Percentiles rank a stretch among this genome's conserved stretches.
phyloP scores from a whole-genome alignment of 2,888 invertebrate species.

The Ormyrus thymus region DNA sequence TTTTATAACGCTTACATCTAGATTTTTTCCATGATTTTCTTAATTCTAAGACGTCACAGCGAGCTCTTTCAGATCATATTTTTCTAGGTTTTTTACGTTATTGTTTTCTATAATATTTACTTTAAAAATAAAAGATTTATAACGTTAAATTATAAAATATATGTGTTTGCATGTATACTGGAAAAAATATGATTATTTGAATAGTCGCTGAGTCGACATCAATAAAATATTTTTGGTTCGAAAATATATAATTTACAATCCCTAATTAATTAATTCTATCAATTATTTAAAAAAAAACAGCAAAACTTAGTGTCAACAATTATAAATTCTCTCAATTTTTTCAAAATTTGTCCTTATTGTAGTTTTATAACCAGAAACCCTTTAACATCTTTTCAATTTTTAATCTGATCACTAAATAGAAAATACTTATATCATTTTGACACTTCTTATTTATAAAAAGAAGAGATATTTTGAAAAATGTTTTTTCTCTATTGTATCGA shows the following conservation, averaged over 20 bases:
- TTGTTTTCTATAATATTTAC: background rate
- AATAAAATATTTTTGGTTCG: slow-evolving; percentile 21
- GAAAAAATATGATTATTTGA: slow-evolving; percentile 42
- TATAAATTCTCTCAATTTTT: background rate
- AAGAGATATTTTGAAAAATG: slow-evolving; percentile 22
- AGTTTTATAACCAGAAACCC: slow-evolving; percentile 32
- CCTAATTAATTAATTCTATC: background rate
- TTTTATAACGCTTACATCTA: slow-evolving; percentile 53
- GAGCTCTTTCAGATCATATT: slow-evolving; percentile 24
- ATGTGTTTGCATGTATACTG: slow-evolving; percentile 7
- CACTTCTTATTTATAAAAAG: slow-evolving; percentile 43
- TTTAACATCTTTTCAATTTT: slow-evolving; percentile 29
- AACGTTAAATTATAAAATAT: slow-evolving; percentile 28
- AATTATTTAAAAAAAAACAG: slow-evolving; percentile 4
- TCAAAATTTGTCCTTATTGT: background rate
- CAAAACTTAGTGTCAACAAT: background rate
- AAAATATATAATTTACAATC: slow-evolving; percentile 6
- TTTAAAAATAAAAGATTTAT: slow-evolving; percentile 32
- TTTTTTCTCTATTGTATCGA: slow-evolving; percentile 24
- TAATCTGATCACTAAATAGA: slow-evolving; percentile 35
- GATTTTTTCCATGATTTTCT: slow-evolving; percentile 29
- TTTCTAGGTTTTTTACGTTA: slow-evolving; percentile 27
- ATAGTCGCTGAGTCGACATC: slow-evolving; percentile 19
- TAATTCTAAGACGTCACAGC: slow-evolving; percentile 48
- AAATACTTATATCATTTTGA: slow-evolving; percentile 14